Conservation (phyloP, 1,140 invertebrate genomes). For the Pissodes strobi region DNA sequence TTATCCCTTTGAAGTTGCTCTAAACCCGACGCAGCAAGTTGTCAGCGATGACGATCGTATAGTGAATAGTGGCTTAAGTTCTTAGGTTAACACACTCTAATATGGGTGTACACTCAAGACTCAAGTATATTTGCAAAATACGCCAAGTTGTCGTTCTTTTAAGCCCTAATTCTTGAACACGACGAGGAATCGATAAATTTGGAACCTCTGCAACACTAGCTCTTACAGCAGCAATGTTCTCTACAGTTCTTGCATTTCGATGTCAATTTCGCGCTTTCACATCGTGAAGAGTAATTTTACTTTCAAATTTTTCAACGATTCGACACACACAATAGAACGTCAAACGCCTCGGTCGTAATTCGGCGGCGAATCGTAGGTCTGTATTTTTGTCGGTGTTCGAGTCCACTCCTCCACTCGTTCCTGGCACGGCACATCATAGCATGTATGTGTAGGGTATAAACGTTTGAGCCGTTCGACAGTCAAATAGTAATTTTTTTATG, state of each 20-base stretch:
- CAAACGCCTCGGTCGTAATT: too few species aligned
- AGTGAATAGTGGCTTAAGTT: constrained; percentile 13
- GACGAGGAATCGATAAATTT: constrained; percentile 13
- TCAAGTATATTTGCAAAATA: constrained; percentile 16
- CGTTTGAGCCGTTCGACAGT: too few species aligned
- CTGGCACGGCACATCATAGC: too few species aligned
- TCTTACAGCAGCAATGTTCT: too few species aligned
- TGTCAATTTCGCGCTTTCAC: neutral
- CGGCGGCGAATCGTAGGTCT: too few species aligned
- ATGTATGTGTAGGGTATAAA: too few species aligned
- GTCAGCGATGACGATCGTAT: neutral
- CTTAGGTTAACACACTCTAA: neutral
- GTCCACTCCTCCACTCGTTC: too few species aligned
- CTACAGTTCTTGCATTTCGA: too few species aligned
- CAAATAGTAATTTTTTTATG: too few species aligned
- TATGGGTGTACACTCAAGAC: constrained; percentile 18
- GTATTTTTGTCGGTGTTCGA: too few species aligned
- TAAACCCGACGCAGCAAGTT: neutral
- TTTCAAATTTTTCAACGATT: constrained; percentile 1
- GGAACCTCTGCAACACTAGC: constrained; percentile 3
- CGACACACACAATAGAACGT: too few species aligned
- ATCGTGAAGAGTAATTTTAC: neutral
- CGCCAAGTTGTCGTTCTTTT: neutral
- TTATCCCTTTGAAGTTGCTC: too few species aligned
- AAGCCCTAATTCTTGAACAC: constrained; percentile 3